Base-by-base conservation (phyloP, 1,140 invertebrate species). In the Leptoteleia sp. region DNA sequence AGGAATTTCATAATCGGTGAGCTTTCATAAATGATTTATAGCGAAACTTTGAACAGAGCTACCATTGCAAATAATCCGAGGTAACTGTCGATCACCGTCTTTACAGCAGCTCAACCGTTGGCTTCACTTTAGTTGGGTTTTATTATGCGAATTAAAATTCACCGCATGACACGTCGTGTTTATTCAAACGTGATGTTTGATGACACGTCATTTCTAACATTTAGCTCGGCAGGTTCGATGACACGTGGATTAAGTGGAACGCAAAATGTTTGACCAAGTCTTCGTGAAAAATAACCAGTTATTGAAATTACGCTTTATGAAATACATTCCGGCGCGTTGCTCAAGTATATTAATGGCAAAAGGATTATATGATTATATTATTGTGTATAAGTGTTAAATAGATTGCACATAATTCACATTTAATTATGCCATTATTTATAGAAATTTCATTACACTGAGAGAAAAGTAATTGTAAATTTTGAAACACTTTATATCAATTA, bases 221-320 rank as follows among this genome's bases (percentile, higher is more conserved):
- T 52, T 61, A 61, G 33, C 45, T 22, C 19, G 16, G 13, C 35
- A 61, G 47, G 67, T 61, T 71, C 67, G 45, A 71, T 45, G 67
- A 71, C 67, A 61, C 67, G 19, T 16, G 67, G 29, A 29, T 35
- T 50, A 71, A 61, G 67, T 71, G 37, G 67, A 61, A 71, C 67
- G 55, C 43, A 12, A 64, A 64, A 64, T 50, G 22, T 64, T 64
- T 64, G 35, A 27, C 2, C 16, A 37, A 25, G 19, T 22, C 22
- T 50, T 25, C 1, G 13, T 17, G 40, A 19, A 33, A n/a, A 59
- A 45, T 15, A 25, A 4, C 27, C 22, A 43, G 25, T 31, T 27
- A 6, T 31, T 43, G 6, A 45, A 47, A 15, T 61, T 47, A 35
- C 13, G 7, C 1, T 12, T 54, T 27, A 25, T 38, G 8, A 33